Evolutionary conservation across 2,888 invertebrate species (phyloP).

Genomic region (Ditula angustiorana): DNA sequence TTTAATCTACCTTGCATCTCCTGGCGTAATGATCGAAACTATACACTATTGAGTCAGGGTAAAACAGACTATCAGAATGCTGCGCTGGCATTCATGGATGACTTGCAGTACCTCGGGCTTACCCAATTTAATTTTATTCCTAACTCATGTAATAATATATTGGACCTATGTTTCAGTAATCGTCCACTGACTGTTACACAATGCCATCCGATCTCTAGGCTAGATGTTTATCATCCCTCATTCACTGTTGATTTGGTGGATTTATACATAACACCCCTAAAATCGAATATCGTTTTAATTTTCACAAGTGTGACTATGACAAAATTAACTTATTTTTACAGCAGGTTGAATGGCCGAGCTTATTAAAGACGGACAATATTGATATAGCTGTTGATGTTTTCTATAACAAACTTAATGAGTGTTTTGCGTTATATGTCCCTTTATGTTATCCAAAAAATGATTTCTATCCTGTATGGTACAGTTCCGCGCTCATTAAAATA

Average conservation of each 20-base stretch:
- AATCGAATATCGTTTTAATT: background rate
- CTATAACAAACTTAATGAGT: too few relatives aligned
- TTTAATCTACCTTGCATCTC: background rate
- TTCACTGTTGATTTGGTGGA: too few relatives aligned
- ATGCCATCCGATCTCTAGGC: background rate
- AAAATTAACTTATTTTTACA: too few relatives aligned
- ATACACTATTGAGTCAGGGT: background rate
- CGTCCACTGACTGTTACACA: background rate
- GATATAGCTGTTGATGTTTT: too few relatives aligned
- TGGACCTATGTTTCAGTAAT: background rate
- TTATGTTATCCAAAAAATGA: too few relatives aligned
- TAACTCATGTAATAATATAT: background rate
- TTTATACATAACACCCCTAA: background rate
- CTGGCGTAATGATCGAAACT: background rate
- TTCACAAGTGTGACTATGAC: background rate
- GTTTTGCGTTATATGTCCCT: too few relatives aligned
- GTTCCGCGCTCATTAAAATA: background rate
- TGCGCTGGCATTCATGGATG: background rate
- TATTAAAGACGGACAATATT: too few relatives aligned
- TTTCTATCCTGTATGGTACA: constrained; percentile 7
- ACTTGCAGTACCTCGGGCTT: background rate
- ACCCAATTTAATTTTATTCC: background rate
- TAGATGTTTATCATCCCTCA: too few relatives aligned
- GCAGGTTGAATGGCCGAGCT: too few relatives aligned
- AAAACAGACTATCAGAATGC: background rate